A percentile compares a stretch with the other conserved stretches of the same genome.
phyloP scores from a whole-genome alignment of 2,797 vertebrate genomes.

The Benthosema pterotum region DNA sequence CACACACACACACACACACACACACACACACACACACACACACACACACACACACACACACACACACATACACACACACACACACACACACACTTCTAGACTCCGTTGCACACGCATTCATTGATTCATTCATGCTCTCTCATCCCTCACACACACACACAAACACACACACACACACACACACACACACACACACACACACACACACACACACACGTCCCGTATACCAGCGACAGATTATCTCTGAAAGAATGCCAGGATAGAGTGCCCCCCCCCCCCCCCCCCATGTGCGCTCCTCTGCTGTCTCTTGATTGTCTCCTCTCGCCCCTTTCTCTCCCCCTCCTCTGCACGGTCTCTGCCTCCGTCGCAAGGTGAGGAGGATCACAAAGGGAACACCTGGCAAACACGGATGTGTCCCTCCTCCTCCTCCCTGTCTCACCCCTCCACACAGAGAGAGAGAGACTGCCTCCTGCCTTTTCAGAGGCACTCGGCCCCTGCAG shows the following conservation, averaged over 20 bases:
- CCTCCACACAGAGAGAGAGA: not conserved
- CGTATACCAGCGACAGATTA: constrained; percentile 60
- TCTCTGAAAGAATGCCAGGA: constrained; percentile 71
- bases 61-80: constrained; percentile 24
- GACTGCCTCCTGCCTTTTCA: constrained; percentile 71
- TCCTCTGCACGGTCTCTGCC: constrained; percentile 34
- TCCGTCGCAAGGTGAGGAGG: constrained; percentile 70
- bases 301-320: constrained; percentile 35
- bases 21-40: constrained; percentile 26
- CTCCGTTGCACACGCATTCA: constrained; percentile 6
- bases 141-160: constrained; percentile 33
- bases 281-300: not conserved
- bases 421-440: constrained; percentile 26
- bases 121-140: constrained; percentile 24
- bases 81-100: constrained; percentile 12
- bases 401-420: constrained; percentile 75
- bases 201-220: constrained; percentile 41
- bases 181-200: constrained; percentile 21
- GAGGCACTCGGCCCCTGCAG: constrained; percentile 64
- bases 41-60: constrained; percentile 5
- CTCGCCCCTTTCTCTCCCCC: constrained; percentile 16
- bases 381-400: constrained; percentile 85
- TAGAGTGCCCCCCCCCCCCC: constrained; percentile 52
- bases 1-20: constrained; percentile 49
- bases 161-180: constrained; percentile 33